phyloP scores from a whole-genome alignment of 2,888 invertebrate genomes.

The Endotricha flammealis region DNA sequence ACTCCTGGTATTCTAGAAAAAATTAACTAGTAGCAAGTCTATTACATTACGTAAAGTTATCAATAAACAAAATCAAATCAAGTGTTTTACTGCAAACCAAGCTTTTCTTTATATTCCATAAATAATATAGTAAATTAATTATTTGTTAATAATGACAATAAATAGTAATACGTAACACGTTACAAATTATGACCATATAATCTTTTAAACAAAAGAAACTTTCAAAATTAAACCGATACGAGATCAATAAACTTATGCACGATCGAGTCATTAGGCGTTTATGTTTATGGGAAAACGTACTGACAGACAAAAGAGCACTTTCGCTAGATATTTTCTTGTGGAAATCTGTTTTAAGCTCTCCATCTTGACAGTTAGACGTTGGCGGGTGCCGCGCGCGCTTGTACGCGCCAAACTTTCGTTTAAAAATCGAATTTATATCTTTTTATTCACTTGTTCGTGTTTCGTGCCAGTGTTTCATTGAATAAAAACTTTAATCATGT shows the following conservation, averaged over 20 bases:
- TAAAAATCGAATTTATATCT: not conserved
- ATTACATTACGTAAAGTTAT: no score
- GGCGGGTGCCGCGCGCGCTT: constrained; percentile 42
- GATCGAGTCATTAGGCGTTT: constrained; percentile 33
- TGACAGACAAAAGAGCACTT: constrained; percentile 41
- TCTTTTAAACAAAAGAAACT: constrained; percentile 5
- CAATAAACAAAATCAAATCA: no score
- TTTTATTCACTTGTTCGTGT: not conserved
- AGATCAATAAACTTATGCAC: constrained; percentile 24
- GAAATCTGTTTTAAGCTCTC: constrained; percentile 51
- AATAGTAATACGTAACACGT: no score
- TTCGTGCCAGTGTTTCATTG: no score
- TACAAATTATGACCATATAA: not conserved
- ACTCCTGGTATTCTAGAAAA: no score
- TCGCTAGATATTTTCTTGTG: constrained; percentile 54
- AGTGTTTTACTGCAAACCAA: no score
- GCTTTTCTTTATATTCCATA: no score
- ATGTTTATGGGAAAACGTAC: constrained; percentile 32
- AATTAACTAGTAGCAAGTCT: no score
- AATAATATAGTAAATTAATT: no score
- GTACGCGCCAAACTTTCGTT: constrained; percentile 11
- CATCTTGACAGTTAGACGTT: constrained; percentile 38
- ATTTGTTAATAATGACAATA: no score
- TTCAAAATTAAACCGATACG: constrained; percentile 7
- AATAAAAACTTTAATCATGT: constrained; percentile 2